Percentiles rank a stretch among this genome's conserved stretches.
Evolutionary conservation across 2,797 vertebrate genomes (phyloP).

Genomic region (Siniperca undulata): DNA sequence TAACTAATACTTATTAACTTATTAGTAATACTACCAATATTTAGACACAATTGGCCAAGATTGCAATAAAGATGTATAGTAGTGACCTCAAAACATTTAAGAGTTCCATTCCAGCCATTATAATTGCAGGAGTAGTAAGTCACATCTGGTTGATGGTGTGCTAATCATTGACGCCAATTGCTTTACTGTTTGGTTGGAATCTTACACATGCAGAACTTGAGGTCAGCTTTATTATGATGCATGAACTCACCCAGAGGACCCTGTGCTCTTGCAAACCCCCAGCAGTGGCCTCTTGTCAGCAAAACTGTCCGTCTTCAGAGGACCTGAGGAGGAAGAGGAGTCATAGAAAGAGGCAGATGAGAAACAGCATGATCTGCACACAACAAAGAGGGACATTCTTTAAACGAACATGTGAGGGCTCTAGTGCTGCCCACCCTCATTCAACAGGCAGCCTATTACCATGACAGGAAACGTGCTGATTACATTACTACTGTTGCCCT

Average conservation of each 20-base stretch:
- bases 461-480: slow-evolving; percentile 83
- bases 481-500: slow-evolving; percentile 81
- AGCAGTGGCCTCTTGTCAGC: slow-evolving; percentile 96
- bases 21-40: background rate
- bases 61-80: background rate
- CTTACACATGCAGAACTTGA: background rate
- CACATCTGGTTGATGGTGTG: background rate
- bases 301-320: slow-evolving; percentile 93
- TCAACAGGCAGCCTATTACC: slow-evolving; percentile 72
- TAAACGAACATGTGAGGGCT: slow-evolving; percentile 68
- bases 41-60: background rate
- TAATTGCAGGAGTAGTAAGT: background rate
- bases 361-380: slow-evolving; percentile 59
- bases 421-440: slow-evolving; percentile 67
- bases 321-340: slow-evolving; percentile 83
- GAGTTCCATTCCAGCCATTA: background rate
- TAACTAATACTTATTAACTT: no score
- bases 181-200: background rate
- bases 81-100: background rate
- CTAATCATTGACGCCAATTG: background rate
- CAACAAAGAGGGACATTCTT: slow-evolving; percentile 82
- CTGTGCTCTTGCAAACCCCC: slow-evolving; percentile 96
- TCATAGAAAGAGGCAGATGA: slow-evolving; percentile 58
- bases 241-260: slow-evolving; percentile 95
- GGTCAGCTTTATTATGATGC: slow-evolving; percentile 15